Evolutionary conservation across 2,888 invertebrate species (phyloP).

Genomic region (Zygaena filipendulae): DNA sequence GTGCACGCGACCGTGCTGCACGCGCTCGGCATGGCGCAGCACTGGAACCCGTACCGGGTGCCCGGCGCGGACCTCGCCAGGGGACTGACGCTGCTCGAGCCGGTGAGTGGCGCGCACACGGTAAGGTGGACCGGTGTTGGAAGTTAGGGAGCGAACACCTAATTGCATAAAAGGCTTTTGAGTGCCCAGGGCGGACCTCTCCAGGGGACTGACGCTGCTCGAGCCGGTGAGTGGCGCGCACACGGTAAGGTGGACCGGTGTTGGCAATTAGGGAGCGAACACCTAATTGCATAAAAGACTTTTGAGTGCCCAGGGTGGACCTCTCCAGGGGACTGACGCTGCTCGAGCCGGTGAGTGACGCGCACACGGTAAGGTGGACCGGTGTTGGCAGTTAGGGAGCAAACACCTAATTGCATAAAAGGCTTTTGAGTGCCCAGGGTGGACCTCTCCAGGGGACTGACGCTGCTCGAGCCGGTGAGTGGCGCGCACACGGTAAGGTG

Average conservation of each 20-base stretch:
- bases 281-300: too few species aligned
- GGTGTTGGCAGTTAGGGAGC: too few species aligned
- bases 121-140: too few species aligned
- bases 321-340: constrained; percentile 69
- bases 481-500: too few species aligned
- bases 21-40: constrained; percentile 62
- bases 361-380: too few species aligned
- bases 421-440: constrained; percentile 63
- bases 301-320: constrained; percentile 61
- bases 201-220: constrained; percentile 71
- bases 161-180: too few species aligned
- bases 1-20: constrained; percentile 82
- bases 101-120: too few species aligned
- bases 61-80: constrained; percentile 63
- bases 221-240: constrained; percentile 70
- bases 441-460: constrained; percentile 65
- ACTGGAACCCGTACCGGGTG: constrained; percentile 38
- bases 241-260: too few species aligned
- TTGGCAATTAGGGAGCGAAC: too few species aligned
- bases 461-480: constrained; percentile 71
- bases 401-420: too few species aligned
- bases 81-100: constrained; percentile 71
- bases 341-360: constrained; percentile 69
- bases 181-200: constrained; percentile 57
- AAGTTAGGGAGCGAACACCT: too few species aligned